phyloP scores from a whole-genome alignment of 1,140 invertebrate species.

The Dendroctonus ponderosae region DNA sequence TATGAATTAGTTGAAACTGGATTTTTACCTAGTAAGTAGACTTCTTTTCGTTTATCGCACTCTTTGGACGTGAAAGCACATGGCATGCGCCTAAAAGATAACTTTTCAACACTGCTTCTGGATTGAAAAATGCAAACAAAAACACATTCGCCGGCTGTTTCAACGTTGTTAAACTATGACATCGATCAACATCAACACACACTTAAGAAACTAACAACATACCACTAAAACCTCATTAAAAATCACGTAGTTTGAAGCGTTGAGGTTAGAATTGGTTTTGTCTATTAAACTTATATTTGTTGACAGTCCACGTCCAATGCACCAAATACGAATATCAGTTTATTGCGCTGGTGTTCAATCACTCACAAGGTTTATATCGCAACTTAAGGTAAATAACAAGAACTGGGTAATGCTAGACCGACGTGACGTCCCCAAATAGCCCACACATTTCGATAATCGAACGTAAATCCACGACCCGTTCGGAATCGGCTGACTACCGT shows the following conservation, averaged over 20 bases:
- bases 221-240: slow-evolving; percentile 31
- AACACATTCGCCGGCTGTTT: slow-evolving; percentile 34
- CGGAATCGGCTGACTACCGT: slow-evolving; percentile 25
- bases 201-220: slow-evolving; percentile 33
- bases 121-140: slow-evolving; percentile 34
- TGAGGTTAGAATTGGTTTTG: slow-evolving; percentile 33
- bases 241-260: slow-evolving; percentile 25
- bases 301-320: slow-evolving; percentile 13
- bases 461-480: slow-evolving; percentile 24
- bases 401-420: slow-evolving; percentile 22
- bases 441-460: not conserved
- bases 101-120: slow-evolving; percentile 32
- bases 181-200: slow-evolving; percentile 36
- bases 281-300: slow-evolving; percentile 16
- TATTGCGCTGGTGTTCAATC: not conserved
- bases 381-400: slow-evolving; percentile 21
- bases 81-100: slow-evolving; percentile 34
- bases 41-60: slow-evolving; percentile 30
- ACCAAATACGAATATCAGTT: not conserved
- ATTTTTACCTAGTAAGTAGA: slow-evolving; percentile 33
- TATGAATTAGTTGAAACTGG: slow-evolving; percentile 17
- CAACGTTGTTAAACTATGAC: slow-evolving; percentile 29
- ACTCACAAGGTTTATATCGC: slow-evolving; percentile 23
- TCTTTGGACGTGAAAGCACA: slow-evolving; percentile 31
- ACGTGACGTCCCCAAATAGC: slow-evolving; percentile 15